These are phyloP conservation scores for Ctenochaetus hawaiiensis DNA, from an alignment of 2,797 vertebrate species.

Conservation along the genomic window DNA sequence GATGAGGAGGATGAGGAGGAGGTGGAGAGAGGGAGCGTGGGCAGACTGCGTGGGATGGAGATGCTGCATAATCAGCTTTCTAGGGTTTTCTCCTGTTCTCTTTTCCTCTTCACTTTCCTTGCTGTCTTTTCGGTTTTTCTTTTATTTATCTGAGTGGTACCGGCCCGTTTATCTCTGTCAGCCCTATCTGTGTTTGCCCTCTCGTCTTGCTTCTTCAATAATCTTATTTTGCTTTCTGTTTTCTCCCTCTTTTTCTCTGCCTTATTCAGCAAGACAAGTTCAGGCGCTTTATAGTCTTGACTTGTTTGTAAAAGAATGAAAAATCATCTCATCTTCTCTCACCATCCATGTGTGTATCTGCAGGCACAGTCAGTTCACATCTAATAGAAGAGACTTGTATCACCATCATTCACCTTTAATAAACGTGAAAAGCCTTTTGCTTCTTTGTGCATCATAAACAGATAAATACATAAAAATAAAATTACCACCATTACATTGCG, in stretches of 20 bases:
- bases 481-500: neutral
- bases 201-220: neutral
- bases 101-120: slow-evolving; percentile 36
- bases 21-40: slow-evolving; percentile 68
- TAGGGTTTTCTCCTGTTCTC: slow-evolving; percentile 71
- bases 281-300: slow-evolving; percentile 41
- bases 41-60: slow-evolving; percentile 79
- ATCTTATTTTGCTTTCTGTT: neutral
- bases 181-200: neutral
- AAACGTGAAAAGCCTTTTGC: neutral
- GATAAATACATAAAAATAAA: neutral
- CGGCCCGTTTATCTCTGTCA: slow-evolving; percentile 28
- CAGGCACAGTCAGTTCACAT: neutral
- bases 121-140: neutral
- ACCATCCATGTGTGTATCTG: neutral
- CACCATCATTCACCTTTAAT: neutral
- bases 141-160: neutral
- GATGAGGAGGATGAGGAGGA: slow-evolving; percentile 44
- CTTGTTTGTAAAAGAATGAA: slow-evolving; percentile 20
- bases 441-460: neutral
- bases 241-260: slow-evolving; percentile 37
- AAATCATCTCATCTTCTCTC: neutral
- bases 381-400: neutral
- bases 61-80: slow-evolving; percentile 81
- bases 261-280: slow-evolving; percentile 54